A percentile compares a stretch with the other conserved stretches of the same genome.
phyloP scores from a whole-genome alignment of 2,888 invertebrate genomes.

The Stramonita haemastoma region DNA sequence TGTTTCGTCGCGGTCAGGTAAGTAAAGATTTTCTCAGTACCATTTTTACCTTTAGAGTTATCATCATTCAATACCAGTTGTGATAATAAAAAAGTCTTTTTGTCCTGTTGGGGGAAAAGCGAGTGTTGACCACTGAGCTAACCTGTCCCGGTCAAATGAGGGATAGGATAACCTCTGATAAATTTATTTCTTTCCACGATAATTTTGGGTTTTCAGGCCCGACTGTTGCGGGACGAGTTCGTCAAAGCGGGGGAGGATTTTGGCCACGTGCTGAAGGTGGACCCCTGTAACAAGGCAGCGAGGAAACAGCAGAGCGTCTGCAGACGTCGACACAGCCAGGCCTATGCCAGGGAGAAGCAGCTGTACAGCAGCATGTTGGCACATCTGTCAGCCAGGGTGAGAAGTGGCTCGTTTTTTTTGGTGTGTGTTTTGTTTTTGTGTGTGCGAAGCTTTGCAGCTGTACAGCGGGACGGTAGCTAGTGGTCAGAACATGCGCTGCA shows the following conservation, averaged over 20 bases:
- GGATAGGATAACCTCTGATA: too few relatives aligned
- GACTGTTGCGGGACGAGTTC: conserved; percentile 86
- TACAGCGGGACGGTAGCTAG: too few relatives aligned
- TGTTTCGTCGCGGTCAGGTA: conserved; percentile 90
- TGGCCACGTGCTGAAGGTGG: conserved; percentile 85
- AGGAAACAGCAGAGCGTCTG: conserved; percentile 86
- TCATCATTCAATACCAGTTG: too few relatives aligned
- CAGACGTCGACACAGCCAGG: conserved; percentile 85
- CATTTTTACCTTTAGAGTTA: too few relatives aligned
- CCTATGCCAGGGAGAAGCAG: conserved; percentile 88
- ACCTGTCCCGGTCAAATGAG: too few relatives aligned
- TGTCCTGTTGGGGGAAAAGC: too few relatives aligned
- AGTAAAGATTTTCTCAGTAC: background rate
- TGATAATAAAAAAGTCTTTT: too few relatives aligned
- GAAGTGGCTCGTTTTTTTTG: background rate
- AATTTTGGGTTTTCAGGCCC: conserved; percentile 79
- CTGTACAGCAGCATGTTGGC: conserved; percentile 95
- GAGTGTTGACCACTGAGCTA: too few relatives aligned
- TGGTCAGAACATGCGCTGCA: too few relatives aligned
- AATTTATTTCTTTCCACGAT: too few relatives aligned
- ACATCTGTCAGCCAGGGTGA: background rate
- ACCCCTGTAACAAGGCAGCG: conserved; percentile 93
- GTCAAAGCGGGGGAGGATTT: conserved; percentile 89
- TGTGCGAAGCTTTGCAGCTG: too few relatives aligned
- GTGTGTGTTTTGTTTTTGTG: too few relatives aligned